Evolutionary conservation across 2,797 vertebrate genomes (phyloP).

Genomic region (Myioborus melanocephalus): DNA sequence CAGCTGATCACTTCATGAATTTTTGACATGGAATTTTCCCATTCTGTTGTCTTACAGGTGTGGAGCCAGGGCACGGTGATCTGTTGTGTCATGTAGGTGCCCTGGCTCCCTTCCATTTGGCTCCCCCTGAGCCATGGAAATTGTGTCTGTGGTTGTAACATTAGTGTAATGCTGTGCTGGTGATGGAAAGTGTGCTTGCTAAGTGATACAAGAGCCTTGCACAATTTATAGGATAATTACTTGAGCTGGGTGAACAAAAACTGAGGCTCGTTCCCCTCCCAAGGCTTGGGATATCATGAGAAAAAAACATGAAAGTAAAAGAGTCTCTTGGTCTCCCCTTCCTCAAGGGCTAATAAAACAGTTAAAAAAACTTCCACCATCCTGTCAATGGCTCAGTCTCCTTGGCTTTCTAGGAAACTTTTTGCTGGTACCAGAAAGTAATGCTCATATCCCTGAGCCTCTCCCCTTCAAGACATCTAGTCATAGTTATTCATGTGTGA

Average conservation of each 20-base stretch:
- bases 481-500: neutral
- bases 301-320: neutral
- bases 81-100: rapidly evolving
- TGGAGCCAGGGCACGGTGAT: neutral
- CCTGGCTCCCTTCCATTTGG: neutral
- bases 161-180: neutral
- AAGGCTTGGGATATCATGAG: neutral
- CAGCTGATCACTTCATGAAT: neutral
- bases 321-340: neutral
- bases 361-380: neutral
- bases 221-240: neutral
- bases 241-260: neutral
- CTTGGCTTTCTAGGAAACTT: neutral
- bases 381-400: neutral
- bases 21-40: neutral
- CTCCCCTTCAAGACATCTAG: neutral
- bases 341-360: neutral
- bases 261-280: neutral
- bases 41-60: neutral
- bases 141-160: neutral
- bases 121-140: neutral
- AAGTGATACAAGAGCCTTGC: neutral
- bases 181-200: neutral
- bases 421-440: neutral
- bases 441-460: neutral